Base-by-base conservation (phyloP, 2,888 invertebrate species). In the Leptopterna dolabrata region DNA sequence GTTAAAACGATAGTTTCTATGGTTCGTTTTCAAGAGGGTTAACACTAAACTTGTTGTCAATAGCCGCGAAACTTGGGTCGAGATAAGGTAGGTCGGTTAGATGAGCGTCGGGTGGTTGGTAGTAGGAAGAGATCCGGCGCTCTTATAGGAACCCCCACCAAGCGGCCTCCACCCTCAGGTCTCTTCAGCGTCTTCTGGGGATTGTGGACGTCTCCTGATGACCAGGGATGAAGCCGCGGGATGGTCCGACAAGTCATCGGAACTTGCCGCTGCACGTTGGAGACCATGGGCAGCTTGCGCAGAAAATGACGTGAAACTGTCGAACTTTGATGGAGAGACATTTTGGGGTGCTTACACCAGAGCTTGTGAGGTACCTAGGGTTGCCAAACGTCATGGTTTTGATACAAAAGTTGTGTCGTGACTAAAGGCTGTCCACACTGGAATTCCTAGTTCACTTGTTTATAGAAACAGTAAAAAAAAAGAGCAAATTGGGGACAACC, bases 141-240 rank as follows among this genome's bases (percentile, higher is more conserved):
- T 81, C 55, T 55, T 81, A 81, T 81, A 81, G 55, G 9, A 9
- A 55, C 81, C 81, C 81, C 81, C 81, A 30, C 81, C 55, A 16
- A 11, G 43, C 29, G 29, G 80, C 24, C 81, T 16, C 29, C 81
- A 81, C 81, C 81, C 81, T 81, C 81, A 11, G 19, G n/a, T n/a
- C n/a, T n/a, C 29, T 2, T 4, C 4, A 36, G 73, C 73, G 73
- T 30, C 55, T 81, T 81, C 81, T 81, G 81, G 81, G 81, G 81
- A 55, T 55, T 81, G 43, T n/a, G 41, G 41, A 13, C 41, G n/a
- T 2, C 51, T 51, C 80, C 80, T 51, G 80, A 80, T 80, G 80
- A 80, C 55, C 81, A 0, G 13, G 81, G 81, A 11, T 6, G 11
- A 6, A 76, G 6, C 78, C 45, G 0, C 19, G 16, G 41, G 45